A percentile compares a stretch with the other conserved stretches of the same genome.
These are phyloP conservation scores for Antigone vipio DNA, from an alignment of 2,113 vertebrate genomes.

Conservation along the genomic window DNA sequence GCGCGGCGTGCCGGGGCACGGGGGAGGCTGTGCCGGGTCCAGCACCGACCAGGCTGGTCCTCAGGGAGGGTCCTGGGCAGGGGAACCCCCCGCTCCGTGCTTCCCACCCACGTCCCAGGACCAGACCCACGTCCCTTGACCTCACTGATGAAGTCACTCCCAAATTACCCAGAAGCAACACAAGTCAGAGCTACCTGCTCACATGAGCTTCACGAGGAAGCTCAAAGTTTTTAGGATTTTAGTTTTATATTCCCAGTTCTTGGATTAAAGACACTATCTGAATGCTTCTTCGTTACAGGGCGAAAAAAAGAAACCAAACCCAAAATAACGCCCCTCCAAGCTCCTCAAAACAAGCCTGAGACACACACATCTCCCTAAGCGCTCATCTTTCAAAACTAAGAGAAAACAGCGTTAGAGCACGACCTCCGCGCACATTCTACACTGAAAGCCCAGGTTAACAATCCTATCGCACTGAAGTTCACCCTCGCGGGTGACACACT, in stretches of 20 bases:
- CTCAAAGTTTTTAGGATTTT: not conserved
- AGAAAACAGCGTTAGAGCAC: not conserved
- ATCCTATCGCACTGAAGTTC: fast-evolving
- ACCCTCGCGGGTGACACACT: fast-evolving
- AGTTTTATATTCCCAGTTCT: not conserved
- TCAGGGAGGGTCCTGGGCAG: not conserved
- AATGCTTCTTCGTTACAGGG: not conserved
- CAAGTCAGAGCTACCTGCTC: not conserved
- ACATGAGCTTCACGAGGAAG: not conserved
- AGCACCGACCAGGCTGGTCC: fast-evolving
- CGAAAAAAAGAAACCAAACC: too few relatives aligned
- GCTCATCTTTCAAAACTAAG: not conserved
- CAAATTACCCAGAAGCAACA: not conserved
- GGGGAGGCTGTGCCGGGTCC: fast-evolving
- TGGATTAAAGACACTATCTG: not conserved
- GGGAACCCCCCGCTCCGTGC: fast-evolving
- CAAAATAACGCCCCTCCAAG: not conserved
- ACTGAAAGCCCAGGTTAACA: not conserved
- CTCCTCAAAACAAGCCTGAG: not conserved
- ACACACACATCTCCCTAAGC: fast-evolving
- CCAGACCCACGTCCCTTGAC: not conserved
- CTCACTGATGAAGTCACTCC: not conserved
- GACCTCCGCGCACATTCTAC: fast-evolving
- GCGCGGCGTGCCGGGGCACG: fast-evolving
- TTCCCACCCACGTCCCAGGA: not conserved